phyloP scores from a whole-genome alignment of 2,888 invertebrate genomes.

The Cataglyphis cursor region DNA sequence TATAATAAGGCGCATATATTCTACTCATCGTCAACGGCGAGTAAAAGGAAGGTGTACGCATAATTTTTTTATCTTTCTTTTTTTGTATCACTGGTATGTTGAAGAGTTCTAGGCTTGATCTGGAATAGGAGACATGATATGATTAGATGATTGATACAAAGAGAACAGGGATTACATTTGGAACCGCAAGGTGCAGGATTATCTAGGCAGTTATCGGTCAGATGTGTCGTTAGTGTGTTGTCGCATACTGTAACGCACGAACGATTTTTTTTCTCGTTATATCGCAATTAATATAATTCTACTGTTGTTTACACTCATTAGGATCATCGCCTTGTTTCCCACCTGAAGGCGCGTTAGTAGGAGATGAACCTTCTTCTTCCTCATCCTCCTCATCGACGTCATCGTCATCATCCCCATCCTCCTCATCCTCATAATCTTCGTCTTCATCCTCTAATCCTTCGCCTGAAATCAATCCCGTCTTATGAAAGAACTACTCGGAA shows the following conservation, averaged over 20 bases:
- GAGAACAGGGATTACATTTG: slow-evolving; percentile 64
- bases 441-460: slow-evolving; percentile 92
- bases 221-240: slow-evolving; percentile 72
- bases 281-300: slow-evolving; percentile 81
- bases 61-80: slow-evolving; percentile 65
- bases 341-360: slow-evolving; percentile 86
- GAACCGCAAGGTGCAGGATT: slow-evolving; percentile 73
- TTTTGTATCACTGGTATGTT: slow-evolving; percentile 72
- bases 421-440: slow-evolving; percentile 91
- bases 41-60: slow-evolving; percentile 69
- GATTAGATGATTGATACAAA: slow-evolving; percentile 75
- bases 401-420: slow-evolving; percentile 82
- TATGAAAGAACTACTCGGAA: not conserved
- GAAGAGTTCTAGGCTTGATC: slow-evolving; percentile 81
- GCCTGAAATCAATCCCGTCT: slow-evolving; percentile 76
- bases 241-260: slow-evolving; percentile 73
- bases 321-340: slow-evolving; percentile 85
- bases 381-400: slow-evolving; percentile 85
- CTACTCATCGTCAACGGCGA: slow-evolving; percentile 73
- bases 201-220: slow-evolving; percentile 79
- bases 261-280: slow-evolving; percentile 68
- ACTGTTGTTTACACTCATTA: slow-evolving; percentile 92
- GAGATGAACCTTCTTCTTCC: slow-evolving; percentile 89
- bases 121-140: slow-evolving; percentile 85
- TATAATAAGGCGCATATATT: slow-evolving; percentile 66